Evolutionary conservation across 2,113 vertebrate genomes (phyloP), one percentile per base, ranked within the genome.

Genomic region (Nibea albiflora): DNA sequence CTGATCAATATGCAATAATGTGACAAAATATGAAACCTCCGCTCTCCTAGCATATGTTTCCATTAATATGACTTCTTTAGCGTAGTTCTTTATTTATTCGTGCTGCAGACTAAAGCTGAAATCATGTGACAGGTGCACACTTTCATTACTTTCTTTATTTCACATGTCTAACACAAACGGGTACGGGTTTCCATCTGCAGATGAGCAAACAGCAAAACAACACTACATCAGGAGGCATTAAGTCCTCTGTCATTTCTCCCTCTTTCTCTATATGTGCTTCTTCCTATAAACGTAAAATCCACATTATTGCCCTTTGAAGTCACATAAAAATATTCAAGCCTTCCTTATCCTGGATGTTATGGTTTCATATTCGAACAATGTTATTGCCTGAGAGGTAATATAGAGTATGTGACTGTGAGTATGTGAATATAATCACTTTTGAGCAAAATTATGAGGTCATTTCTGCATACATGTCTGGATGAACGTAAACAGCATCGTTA

Each of bases 161-260:
- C 63, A 85, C 47, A 49, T 42, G 19, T 80, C 39, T 70, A 53
- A 77, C 52, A 60, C 22, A 80, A 84, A 78, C 3, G 5, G 78
- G 31, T 58, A 50, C n/a, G 83, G 64, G 63, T 78, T 71, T 68
- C 50, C 46, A 78, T 87, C 63, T 84, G 68, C 54, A 83, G 71
- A 85, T 62, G 73, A 73, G 62, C 44, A 81, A 85, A 85, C 72
- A 83, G 28, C 52, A 39, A 84, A 85, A 85, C 72, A 83, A 39
- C 52, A 39, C 65, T 56, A 58, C 20, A 88, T 89, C 75, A 77
- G 66, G 83, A 16, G 31, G 53, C 22, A 46, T 46, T 50, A 19
- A 78, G 83, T 54, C 17, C 61, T 80, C 44, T 70, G 31, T 71
- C 58, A 68, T 63, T 22, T 71, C 26, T 74, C 8, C 20, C 16